Conservation (phyloP, 2,797 vertebrate genomes). For the Peromyscus melanophrys region DNA sequence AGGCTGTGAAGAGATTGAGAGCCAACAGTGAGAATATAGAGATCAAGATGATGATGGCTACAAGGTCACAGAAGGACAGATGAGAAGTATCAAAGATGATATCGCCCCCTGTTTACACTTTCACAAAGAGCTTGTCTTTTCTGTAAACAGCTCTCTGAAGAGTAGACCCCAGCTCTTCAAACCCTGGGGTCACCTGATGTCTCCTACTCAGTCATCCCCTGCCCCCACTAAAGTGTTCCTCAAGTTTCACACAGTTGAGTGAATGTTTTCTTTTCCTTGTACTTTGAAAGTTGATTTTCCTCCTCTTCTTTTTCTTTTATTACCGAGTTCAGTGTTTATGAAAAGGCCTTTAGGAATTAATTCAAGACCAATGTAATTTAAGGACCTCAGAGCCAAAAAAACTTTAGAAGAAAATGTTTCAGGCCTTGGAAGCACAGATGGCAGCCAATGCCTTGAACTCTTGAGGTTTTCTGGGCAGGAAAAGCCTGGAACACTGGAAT, state of each 20-base stretch:
- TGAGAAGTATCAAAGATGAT: neutral
- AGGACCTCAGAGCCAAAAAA: conserved; percentile 70
- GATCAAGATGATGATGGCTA: neutral
- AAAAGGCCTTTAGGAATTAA: conserved; percentile 76
- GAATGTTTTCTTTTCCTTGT: conserved; percentile 52
- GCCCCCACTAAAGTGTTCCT: neutral
- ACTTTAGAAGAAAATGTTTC: conserved; percentile 70
- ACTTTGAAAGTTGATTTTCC: conserved; percentile 55
- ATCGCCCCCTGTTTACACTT: neutral
- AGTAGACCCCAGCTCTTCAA: neutral
- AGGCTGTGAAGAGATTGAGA: neutral
- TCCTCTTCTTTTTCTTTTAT: conserved; percentile 59
- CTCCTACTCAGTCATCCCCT: neutral
- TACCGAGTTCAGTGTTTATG: conserved; percentile 73
- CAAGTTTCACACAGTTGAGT: conserved; percentile 14
- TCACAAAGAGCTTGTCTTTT: neutral
- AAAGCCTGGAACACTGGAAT: conserved; percentile 66
- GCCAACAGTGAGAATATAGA: neutral
- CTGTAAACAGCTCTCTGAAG: neutral
- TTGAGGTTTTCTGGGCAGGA: conserved; percentile 74
- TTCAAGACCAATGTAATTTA: conserved; percentile 72
- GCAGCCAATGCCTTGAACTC: conserved; percentile 64
- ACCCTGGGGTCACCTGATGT: neutral
- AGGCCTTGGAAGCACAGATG: conserved; percentile 56
- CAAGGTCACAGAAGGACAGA: neutral